Evolutionary conservation across 1,140 invertebrate species (phyloP).

Genomic region (Atta colombica): DNA sequence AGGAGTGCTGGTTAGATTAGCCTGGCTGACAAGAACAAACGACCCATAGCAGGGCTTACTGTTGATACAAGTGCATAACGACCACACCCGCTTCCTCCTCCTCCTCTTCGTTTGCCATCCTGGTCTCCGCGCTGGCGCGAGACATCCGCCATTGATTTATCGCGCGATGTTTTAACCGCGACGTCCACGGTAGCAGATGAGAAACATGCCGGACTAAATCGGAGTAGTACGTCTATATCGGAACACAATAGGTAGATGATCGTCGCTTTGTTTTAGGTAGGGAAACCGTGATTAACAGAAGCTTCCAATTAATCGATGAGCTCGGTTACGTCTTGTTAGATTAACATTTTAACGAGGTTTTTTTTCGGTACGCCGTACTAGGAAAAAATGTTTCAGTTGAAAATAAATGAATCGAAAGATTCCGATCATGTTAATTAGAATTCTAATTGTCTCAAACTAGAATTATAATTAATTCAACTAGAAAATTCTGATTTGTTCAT

Average conservation of each 20-base stretch:
- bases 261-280: neutral
- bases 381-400: too few species aligned
- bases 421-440: too few species aligned
- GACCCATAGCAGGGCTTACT: slow-evolving; percentile 54
- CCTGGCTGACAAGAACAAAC: slow-evolving; percentile 78
- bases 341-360: neutral
- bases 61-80: slow-evolving; percentile 76
- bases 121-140: slow-evolving; percentile 50
- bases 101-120: slow-evolving; percentile 22
- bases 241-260: neutral
- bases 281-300: neutral
- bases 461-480: too few species aligned
- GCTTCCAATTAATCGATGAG: slow-evolving; percentile 26
- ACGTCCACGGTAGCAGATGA: slow-evolving; percentile 28
- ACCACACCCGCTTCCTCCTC: slow-evolving; percentile 49
- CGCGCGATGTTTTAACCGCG: slow-evolving; percentile 69
- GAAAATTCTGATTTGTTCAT: too few species aligned
- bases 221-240: slow-evolving; percentile 6
- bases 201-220: slow-evolving; percentile 42
- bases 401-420: too few species aligned
- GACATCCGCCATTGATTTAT: slow-evolving; percentile 78
- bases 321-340: slow-evolving; percentile 23
- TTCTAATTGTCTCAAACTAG: too few species aligned
- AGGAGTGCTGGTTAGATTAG: slow-evolving; percentile 75
- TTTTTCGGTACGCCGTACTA: neutral